Conservation (phyloP, 30 jellyfish, hydroid and myxozoan genomes). For the Nemopilema nomurai region DNA sequence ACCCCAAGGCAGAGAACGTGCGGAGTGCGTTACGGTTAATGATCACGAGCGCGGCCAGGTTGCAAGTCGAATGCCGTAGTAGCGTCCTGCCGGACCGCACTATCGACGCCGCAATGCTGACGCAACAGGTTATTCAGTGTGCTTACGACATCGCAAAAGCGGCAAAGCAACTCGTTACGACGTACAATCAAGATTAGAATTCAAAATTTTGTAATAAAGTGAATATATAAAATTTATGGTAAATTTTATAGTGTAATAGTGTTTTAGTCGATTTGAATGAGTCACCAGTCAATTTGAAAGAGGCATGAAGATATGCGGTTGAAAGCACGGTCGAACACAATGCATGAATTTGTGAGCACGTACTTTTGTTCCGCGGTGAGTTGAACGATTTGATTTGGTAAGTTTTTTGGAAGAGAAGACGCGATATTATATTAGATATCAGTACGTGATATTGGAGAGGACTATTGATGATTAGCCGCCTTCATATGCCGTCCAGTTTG, state of each 20-base stretch:
- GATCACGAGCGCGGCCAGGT: slow-evolving; percentile 98
- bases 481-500: no score
- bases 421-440: no score
- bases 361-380: no score
- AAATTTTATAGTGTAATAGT: background rate
- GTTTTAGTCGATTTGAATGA: background rate
- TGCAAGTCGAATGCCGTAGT: slow-evolving; percentile 96
- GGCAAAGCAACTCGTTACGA: slow-evolving; percentile 90
- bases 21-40: slow-evolving; percentile 94
- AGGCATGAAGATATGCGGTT: background rate
- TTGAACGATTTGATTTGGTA: no score
- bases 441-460: no score
- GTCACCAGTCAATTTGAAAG: background rate
- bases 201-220: background rate
- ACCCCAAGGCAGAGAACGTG: slow-evolving; percentile 86
- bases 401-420: no score
- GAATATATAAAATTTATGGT: background rate
- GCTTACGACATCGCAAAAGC: slow-evolving; percentile 99
- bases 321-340: background rate
- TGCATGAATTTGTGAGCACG: background rate
- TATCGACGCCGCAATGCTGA: slow-evolving; percentile 90
- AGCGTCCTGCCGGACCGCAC: slow-evolving; percentile 88
- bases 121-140: slow-evolving; percentile 97
- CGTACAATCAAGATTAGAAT: slow-evolving; percentile 71
- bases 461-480: no score